Percentiles rank a stretch among this genome's conserved stretches.
Conservation (phyloP, 2,797 vertebrate genomes). For the Prionace glauca region DNA sequence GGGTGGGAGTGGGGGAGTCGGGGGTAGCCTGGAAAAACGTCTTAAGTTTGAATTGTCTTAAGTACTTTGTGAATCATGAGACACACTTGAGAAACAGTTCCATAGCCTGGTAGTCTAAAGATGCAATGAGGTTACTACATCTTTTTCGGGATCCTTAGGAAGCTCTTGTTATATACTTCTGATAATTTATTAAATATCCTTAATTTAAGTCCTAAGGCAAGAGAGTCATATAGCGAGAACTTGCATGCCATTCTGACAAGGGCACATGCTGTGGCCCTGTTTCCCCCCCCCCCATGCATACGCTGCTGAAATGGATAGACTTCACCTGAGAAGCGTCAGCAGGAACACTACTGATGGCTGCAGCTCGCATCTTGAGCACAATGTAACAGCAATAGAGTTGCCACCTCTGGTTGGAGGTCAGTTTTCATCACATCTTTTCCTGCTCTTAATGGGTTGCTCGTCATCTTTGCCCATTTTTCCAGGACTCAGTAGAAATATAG, state of each 20-base stretch:
- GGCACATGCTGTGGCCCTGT: background rate
- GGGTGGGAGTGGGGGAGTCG: background rate
- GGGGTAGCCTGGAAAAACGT: too few species aligned
- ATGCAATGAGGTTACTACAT: background rate
- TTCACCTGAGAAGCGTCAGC: background rate
- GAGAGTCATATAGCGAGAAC: background rate
- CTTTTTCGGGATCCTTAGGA: background rate
- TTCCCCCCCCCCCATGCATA: too few species aligned
- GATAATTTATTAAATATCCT: background rate
- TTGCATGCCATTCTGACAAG: background rate
- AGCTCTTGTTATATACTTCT: background rate
- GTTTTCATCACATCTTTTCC: background rate
- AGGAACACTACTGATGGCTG: too few species aligned
- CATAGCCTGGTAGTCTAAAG: background rate
- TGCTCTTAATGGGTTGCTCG: background rate
- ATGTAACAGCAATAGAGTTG: background rate
- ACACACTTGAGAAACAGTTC: background rate
- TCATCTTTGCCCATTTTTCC: background rate
- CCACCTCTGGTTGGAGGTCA: background rate
- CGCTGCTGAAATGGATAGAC: background rate
- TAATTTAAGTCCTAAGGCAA: background rate
- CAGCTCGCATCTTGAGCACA: background rate
- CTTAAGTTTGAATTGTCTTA: background rate
- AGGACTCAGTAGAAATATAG: background rate
- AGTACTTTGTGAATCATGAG: background rate